Evolutionary conservation across 2,797 vertebrate species (phyloP), one percentile per base, ranked within the genome.

Genomic region (Mallotus villosus): DNA sequence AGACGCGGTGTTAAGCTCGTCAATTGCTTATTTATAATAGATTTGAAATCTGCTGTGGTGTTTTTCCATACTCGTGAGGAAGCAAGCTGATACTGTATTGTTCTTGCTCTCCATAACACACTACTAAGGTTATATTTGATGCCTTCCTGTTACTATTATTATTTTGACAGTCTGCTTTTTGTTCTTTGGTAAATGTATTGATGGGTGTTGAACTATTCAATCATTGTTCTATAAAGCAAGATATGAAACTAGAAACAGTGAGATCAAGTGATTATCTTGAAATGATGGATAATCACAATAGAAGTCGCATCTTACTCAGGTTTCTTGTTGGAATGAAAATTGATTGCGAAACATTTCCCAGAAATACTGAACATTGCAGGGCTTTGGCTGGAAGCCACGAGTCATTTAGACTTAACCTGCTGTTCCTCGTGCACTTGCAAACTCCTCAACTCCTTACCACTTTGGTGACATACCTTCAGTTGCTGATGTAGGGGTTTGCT

Each of bases 1-100:
- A 79, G 73, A 76, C 82, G 77, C 69, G 34, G 70, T 66, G 19
- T 70, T 78, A 70, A 67, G 71, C 71, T 62, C 41, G 58, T 77
- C 61, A 74, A 57, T 25, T 11, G 5, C 46, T 24, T 67, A 67
- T 67, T 51, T 55, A 67, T 53, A 53, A 63, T 29, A 67, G 46
- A 65, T 16, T 5, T 46, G 46, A 17, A 67, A 53, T 55, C 24
- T 51, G 16, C 73, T 72, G 59, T 74, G 72, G 60, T 59, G 32
- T 55, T 71, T 41, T 80, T 76, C 72, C 72, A 75, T 77, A 2
- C 46, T 8, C 9, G 41, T 14, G 41, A 67, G 17, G 65, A 53
- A 51, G 3, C 65, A 51, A 51, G 64, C 64, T 51, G 64, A 21
- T 27, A 51, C 46, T 51, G 14, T 6, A 24, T 49, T 41, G 21